A percentile compares a stretch with the other conserved stretches of the same genome.
Evolutionary conservation across 2,888 invertebrate species (phyloP).

Genomic region (Anaspis maculata): DNA sequence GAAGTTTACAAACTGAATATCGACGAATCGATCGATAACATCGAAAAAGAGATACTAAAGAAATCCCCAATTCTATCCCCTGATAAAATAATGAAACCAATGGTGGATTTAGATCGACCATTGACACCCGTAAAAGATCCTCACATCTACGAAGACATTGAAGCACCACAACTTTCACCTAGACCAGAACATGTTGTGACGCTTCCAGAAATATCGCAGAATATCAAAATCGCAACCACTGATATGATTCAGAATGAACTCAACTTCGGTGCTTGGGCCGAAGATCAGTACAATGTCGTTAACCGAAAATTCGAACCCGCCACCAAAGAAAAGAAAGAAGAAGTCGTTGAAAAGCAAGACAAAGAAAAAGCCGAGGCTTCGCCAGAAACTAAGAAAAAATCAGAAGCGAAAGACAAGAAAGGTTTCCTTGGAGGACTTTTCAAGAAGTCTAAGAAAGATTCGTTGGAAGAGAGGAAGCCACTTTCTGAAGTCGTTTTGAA

Average conservation of each 20-base stretch:
- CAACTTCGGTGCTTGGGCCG: constrained; percentile 26
- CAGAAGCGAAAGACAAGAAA: constrained; percentile 15
- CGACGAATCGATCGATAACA: constrained; percentile 26
- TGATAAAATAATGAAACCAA: constrained; percentile 24
- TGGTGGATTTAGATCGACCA: constrained; percentile 14
- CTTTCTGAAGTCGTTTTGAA: constrained; percentile 13
- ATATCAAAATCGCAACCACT: constrained; percentile 17
- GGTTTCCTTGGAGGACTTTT: constrained; percentile 10
- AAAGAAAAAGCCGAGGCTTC: constrained; percentile 23
- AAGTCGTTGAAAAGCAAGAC: constrained; percentile 37
- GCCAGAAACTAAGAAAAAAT: constrained; percentile 17
- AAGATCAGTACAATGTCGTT: constrained; percentile 4
- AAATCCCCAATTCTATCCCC: constrained; percentile 28
- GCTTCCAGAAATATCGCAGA: not conserved
- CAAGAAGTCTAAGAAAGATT: constrained; percentile 11
- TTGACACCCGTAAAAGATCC: constrained; percentile 20
- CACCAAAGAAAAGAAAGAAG: constrained; percentile 19
- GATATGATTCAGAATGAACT: constrained; percentile 35
- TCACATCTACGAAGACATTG: constrained; percentile 31
- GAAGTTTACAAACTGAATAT: constrained; percentile 31
- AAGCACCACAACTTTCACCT: constrained; percentile 18
- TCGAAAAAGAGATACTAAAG: constrained; percentile 27
- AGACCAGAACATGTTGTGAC: constrained; percentile 16
- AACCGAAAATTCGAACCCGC: constrained; percentile 29
- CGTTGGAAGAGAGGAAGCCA: constrained; percentile 4